Percentiles rank a stretch among this genome's conserved stretches.
Evolutionary conservation across 1,140 invertebrate species (phyloP).

Genomic region (Papilio dardanus): DNA sequence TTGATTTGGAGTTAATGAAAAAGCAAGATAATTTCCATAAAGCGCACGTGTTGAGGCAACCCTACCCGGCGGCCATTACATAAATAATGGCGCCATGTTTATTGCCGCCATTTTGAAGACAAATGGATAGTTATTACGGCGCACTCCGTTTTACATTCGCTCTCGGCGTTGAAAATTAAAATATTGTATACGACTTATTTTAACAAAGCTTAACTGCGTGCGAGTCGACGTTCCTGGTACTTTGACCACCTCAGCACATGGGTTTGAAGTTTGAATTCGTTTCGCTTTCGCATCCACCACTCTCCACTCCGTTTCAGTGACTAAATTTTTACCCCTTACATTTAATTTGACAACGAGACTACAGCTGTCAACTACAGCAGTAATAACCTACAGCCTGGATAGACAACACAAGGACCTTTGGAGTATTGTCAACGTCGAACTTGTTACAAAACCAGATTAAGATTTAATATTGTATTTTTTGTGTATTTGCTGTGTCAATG

Average conservation of each 20-base stretch:
- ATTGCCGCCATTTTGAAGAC: slow-evolving; percentile 82
- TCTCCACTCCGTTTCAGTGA: too few relatives aligned
- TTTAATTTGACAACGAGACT: too few relatives aligned
- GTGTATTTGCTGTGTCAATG: background rate
- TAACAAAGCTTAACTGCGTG: slow-evolving; percentile 71
- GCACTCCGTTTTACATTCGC: slow-evolving; percentile 78
- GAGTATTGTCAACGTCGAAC: background rate
- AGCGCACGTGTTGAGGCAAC: slow-evolving; percentile 74
- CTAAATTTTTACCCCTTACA: too few relatives aligned
- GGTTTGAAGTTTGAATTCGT: background rate
- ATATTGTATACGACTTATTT: slow-evolving; percentile 80
- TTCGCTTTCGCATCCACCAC: background rate
- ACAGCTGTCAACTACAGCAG: too few relatives aligned
- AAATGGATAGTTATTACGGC: slow-evolving; percentile 82
- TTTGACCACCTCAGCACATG: background rate
- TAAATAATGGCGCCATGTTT: slow-evolving; percentile 81
- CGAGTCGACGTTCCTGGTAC: slow-evolving; percentile 55
- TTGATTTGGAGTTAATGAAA: slow-evolving; percentile 72
- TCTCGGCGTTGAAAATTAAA: slow-evolving; percentile 78
- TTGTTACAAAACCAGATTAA: background rate
- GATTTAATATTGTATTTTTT: background rate
- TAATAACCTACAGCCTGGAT: too few relatives aligned
- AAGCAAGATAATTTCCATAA: slow-evolving; percentile 76
- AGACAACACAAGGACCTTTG: background rate
- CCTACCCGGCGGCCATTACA: slow-evolving; percentile 78